Percentiles rank a stretch among this genome's conserved stretches.
Evolutionary conservation across 2,113 vertebrate genomes (phyloP).

Genomic region (Leiothrix lutea): DNA sequence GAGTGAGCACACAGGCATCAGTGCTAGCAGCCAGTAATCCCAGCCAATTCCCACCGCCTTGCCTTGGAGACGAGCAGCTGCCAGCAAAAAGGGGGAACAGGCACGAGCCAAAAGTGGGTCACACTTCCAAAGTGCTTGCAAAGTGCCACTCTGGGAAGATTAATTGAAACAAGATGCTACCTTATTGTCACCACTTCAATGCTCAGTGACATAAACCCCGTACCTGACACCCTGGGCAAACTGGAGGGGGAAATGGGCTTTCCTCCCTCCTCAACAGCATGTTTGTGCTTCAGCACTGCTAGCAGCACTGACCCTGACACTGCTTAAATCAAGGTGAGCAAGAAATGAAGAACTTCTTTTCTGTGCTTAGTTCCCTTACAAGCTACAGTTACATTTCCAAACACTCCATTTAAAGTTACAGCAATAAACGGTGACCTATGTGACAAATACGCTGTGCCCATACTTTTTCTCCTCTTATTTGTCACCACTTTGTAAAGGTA

Average conservation of each 20-base stretch:
- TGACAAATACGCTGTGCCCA: neutral
- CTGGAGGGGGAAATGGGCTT: neutral
- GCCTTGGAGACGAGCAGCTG: neutral
- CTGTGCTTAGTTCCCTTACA: neutral
- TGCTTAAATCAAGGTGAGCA: neutral
- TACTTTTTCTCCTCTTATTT: neutral
- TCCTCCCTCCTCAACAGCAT: neutral
- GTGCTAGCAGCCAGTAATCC: conserved; percentile 1
- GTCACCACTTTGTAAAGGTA: neutral
- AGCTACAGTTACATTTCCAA: neutral
- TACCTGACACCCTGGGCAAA: neutral
- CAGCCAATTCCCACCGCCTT: neutral
- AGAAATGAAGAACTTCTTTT: neutral
- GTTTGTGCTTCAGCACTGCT: neutral
- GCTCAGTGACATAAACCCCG: neutral
- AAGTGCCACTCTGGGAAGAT: neutral
- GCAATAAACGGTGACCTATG: neutral
- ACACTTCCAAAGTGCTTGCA: neutral
- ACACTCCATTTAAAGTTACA: neutral
- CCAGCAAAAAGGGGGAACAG: neutral
- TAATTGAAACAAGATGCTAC: neutral
- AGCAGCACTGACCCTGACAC: neutral
- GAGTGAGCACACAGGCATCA: neutral
- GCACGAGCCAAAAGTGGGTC: neutral
- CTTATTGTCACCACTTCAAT: neutral